A percentile compares a stretch with the other conserved stretches of the same genome.
These are phyloP conservation scores for Lagopus leucura DNA, from an alignment of 2,113 vertebrate species.

Conservation along the genomic window DNA sequence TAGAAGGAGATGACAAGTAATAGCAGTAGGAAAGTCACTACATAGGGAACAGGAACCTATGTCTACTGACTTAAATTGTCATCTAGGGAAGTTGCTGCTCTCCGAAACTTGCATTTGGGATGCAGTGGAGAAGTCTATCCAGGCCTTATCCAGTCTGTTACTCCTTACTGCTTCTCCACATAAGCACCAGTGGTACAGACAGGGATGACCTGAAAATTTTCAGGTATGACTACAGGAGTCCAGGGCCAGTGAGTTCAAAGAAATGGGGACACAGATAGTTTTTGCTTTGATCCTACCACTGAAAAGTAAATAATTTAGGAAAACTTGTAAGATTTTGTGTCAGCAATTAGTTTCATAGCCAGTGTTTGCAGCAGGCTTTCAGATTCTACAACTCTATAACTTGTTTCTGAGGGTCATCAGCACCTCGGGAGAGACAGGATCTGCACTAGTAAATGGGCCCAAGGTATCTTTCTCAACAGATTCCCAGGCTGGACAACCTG, in stretches of 20 bases:
- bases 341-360: background rate
- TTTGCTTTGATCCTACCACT: background rate
- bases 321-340: background rate
- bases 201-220: background rate
- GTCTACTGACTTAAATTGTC: background rate
- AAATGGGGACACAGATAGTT: rapidly evolving
- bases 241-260: too few species aligned
- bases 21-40: background rate
- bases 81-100: background rate
- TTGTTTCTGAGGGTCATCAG: background rate
- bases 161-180: background rate
- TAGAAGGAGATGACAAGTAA: background rate
- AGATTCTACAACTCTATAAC: background rate
- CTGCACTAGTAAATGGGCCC: background rate
- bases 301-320: background rate
- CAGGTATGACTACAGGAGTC: background rate
- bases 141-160: background rate
- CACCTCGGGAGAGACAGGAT: background rate
- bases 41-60: background rate
- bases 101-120: background rate
- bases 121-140: rapidly evolving
- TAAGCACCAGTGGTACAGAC: rapidly evolving
- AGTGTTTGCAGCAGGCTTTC: background rate
- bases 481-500: background rate
- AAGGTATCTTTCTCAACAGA: background rate